Evolutionary conservation across 2,888 invertebrate species (phyloP).

Genomic region (Polymixis lichenea): DNA sequence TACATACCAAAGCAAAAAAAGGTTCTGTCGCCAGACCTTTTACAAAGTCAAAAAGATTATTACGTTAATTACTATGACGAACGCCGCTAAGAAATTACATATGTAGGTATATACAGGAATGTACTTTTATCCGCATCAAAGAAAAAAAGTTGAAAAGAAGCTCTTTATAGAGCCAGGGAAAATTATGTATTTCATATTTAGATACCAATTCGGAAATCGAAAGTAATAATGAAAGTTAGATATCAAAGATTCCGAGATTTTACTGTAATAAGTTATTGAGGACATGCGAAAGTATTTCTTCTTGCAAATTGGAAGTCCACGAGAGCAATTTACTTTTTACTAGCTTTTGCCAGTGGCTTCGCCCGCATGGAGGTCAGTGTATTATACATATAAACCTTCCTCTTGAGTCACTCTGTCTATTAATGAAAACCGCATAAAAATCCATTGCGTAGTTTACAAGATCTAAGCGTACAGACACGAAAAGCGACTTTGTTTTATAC

Average conservation of each 20-base stretch:
- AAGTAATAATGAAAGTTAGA: background rate
- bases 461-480: no score
- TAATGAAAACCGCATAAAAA: no score
- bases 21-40: background rate
- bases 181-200: background rate
- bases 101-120: background rate
- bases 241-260: conserved; percentile 4
- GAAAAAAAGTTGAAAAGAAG: conserved; percentile 7
- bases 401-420: no score
- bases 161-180: background rate
- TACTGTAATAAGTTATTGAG: background rate
- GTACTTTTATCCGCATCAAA: conserved; percentile 10
- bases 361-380: no score
- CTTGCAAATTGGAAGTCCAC: background rate
- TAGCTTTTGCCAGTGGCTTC: no score
- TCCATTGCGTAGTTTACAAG: no score
- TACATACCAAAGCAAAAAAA: conserved; percentile 19
- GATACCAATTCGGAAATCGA: background rate
- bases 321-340: background rate
- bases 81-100: conserved; percentile 18
- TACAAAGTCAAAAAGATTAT: conserved; percentile 21
- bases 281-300: background rate
- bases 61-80: conserved; percentile 35
- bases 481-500: no score
- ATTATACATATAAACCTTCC: no score